phyloP scores from a whole-genome alignment of 2,888 invertebrate genomes.

The Ochropleura leucogaster region DNA sequence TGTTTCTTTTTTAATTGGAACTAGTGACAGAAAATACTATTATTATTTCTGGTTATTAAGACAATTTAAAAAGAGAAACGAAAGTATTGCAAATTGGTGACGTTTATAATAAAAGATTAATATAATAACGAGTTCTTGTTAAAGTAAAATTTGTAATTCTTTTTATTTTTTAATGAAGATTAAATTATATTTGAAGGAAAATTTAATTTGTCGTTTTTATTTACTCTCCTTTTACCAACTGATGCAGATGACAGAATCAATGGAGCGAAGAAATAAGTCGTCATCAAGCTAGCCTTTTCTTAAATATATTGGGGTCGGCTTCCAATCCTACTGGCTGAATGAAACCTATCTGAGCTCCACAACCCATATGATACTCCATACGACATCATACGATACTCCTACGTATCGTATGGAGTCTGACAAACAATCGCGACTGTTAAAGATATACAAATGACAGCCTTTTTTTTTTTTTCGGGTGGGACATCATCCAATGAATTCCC shows the following conservation, averaged over 20 bases:
- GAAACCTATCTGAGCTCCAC: too few relatives aligned
- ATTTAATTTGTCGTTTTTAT: conserved; percentile 2
- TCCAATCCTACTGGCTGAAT: too few relatives aligned
- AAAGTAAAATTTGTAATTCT: conserved; percentile 1
- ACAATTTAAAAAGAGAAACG: not conserved
- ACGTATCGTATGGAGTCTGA: too few relatives aligned
- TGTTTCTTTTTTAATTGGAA: conserved; percentile 9
- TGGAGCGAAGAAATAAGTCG: not conserved
- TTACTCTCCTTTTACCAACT: not conserved
- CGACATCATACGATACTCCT: too few relatives aligned
- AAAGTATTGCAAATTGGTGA: not conserved
- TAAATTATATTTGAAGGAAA: conserved; percentile 34
- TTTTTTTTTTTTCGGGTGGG: too few relatives aligned
- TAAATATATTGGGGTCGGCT: too few relatives aligned
- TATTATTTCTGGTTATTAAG: conserved; percentile 1
- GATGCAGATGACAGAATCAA: not conserved
- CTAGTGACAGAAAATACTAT: not conserved
- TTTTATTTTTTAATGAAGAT: conserved; percentile 41
- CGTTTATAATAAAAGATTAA: conserved; percentile 1
- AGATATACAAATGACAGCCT: too few relatives aligned
- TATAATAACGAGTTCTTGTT: conserved; percentile 2
- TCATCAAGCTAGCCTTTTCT: too few relatives aligned
- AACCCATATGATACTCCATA: too few relatives aligned
- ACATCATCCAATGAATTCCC: too few relatives aligned
- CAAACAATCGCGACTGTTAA: too few relatives aligned